Conservation (phyloP, 2,888 invertebrate genomes). For the Agrochola macilenta region DNA sequence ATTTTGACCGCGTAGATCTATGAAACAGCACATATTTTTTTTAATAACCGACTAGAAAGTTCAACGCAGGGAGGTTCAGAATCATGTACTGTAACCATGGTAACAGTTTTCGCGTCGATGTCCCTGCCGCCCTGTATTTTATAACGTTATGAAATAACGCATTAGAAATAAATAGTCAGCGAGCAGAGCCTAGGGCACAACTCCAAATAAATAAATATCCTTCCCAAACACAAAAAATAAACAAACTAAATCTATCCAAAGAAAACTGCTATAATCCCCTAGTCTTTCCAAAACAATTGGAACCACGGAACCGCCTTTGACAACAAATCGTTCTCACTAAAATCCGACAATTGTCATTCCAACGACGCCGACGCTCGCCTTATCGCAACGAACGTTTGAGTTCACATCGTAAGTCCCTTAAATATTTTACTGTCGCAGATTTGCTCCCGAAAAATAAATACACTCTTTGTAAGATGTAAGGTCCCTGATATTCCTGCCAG, state of each 20-base stretch:
- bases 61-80: no score
- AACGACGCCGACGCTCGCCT: slow-evolving; percentile 23
- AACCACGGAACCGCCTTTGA: slow-evolving; percentile 16
- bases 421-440: slow-evolving; percentile 60
- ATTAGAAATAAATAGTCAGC: no score
- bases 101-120: no score
- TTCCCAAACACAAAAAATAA: slow-evolving; percentile 2
- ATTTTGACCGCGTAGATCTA: no score
- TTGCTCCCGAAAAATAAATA: slow-evolving; percentile 49
- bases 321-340: slow-evolving; percentile 51
- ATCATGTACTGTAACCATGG: no score
- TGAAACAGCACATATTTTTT: no score
- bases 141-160: no score
- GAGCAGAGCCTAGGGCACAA: no score
- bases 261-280: slow-evolving; percentile 25
- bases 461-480: slow-evolving; percentile 34
- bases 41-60: no score
- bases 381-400: slow-evolving; percentile 50
- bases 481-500: slow-evolving; percentile 31
- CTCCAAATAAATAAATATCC: not conserved
- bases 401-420: slow-evolving; percentile 52
- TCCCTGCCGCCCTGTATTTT: not conserved
- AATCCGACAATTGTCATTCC: slow-evolving; percentile 54
- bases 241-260: slow-evolving; percentile 23
- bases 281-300: slow-evolving; percentile 39